These are phyloP conservation scores for Marmota monax DNA, from an alignment of 2,113 vertebrate genomes.

Conservation along the genomic window DNA sequence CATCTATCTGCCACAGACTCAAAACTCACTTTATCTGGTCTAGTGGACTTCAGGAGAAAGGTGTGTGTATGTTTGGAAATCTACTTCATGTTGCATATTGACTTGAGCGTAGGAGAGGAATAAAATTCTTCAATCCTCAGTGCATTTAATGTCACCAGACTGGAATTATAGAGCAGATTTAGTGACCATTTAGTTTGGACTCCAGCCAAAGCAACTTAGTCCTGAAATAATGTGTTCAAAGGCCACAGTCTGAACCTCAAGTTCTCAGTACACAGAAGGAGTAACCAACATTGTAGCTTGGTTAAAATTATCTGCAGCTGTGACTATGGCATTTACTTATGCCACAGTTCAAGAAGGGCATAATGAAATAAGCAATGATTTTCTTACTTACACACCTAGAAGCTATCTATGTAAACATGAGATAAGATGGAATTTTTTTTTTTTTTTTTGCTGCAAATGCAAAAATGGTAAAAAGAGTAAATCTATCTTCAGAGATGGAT, in stretches of 20 bases:
- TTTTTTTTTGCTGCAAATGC: too few relatives aligned
- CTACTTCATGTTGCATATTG: not conserved
- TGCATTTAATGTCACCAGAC: not conserved
- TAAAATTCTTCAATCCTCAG: not conserved
- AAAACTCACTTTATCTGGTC: not conserved
- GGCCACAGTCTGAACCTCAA: not conserved
- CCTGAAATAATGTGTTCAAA: conserved; percentile 21
- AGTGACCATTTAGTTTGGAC: conserved; percentile 12
- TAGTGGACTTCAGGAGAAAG: not conserved
- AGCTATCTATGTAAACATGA: not conserved
- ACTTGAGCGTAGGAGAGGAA: not conserved
- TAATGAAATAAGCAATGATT: not conserved
- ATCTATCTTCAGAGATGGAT: not conserved
- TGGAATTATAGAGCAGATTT: not conserved
- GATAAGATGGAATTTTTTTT: not conserved
- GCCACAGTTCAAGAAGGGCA: not conserved
- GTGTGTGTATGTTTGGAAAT: not conserved
- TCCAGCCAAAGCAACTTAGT: conserved; percentile 39
- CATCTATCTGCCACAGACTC: too few relatives aligned
- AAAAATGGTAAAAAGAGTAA: not conserved
- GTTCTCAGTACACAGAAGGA: not conserved
- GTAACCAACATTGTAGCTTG: not conserved
- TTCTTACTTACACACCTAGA: not conserved
- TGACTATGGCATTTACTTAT: not conserved
- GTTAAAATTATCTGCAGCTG: not conserved